Base-by-base conservation (phyloP, 2,797 vertebrate species). In the Setipinna tenuifilis region DNA sequence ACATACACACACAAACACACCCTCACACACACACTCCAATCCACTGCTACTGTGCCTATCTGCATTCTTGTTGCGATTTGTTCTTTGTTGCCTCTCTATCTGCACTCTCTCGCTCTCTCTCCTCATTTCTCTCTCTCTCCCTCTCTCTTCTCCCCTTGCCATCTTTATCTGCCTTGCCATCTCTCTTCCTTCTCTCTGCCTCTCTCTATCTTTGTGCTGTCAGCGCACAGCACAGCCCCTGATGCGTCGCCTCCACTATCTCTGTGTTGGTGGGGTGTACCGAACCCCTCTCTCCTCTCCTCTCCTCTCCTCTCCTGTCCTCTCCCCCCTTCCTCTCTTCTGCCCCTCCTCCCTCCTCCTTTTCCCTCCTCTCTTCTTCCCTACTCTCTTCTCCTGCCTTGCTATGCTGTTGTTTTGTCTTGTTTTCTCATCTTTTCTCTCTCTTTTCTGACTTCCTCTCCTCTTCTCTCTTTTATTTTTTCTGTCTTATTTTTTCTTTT, bases 171-270 rank as follows among this genome's bases (percentile, higher is more conserved):
- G 84, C 87, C 85, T 84, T 85, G 44, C 89, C 85, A 88, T 90
- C 90, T 88, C 85, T 87, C 87, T 87, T 85, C 86, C 83, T 84
- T 86, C 91, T 87, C 90, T 90, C 84, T 50, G 83, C 75, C 88
- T 71, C 90, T 85, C 89, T 91, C 87, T 93, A 90, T 92, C 91
- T 91, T 82, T 68, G 88, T 58, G 84, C 88, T 91, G 88, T 89
- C 88, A 89, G 86, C 88, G 85, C 85, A 68, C 84, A 86, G 84
- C 88, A 83, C 85, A 87, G 82, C 83, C 88, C 82, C 61, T 82
- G 86, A 86, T 81, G 59, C 85, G 16, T 84, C 86, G 75, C 88
- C 83, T 82, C 83, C 62, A 84, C 86, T 88, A 87, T 90, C 90
- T 90, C 90, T 88, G 85, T 88, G 85, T 85, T 81, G 87, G 88